phyloP scores from a whole-genome alignment of 2,797 vertebrate genomes.

The Perodicticus potto region DNA sequence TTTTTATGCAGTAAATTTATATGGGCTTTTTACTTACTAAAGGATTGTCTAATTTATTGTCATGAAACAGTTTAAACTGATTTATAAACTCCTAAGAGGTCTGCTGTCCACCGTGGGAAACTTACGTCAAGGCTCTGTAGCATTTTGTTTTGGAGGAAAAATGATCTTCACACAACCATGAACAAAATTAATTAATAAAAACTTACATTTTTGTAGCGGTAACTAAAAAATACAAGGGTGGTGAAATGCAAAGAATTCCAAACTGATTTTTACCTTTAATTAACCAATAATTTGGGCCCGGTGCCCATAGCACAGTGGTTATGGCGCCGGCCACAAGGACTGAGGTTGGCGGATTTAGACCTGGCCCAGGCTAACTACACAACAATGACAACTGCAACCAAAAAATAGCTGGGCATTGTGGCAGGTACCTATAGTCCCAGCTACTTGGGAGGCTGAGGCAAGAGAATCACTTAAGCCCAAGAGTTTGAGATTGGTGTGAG shows the following conservation, averaged over 20 bases:
- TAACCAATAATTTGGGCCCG: neutral
- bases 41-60: neutral
- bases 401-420: too few species aligned
- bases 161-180: neutral
- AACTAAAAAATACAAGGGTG: neutral
- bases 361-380: too few species aligned
- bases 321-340: too few species aligned
- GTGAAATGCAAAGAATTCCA: neutral
- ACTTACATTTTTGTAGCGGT: neutral
- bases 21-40: neutral
- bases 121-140: neutral
- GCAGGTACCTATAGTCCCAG: too few species aligned
- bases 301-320: too few species aligned
- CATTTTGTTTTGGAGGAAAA: neutral
- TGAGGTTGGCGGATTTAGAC: too few species aligned
- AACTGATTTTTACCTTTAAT: neutral
- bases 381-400: too few species aligned
- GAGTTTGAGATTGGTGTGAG: too few species aligned
- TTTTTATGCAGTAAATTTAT: neutral
- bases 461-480: too few species aligned
- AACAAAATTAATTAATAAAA: conserved; percentile 22
- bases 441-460: too few species aligned
- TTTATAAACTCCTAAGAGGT: neutral
- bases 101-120: neutral
- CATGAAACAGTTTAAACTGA: neutral